Conservation (phyloP, 1,140 invertebrate genomes). For the Acromyrmex charruanus region DNA sequence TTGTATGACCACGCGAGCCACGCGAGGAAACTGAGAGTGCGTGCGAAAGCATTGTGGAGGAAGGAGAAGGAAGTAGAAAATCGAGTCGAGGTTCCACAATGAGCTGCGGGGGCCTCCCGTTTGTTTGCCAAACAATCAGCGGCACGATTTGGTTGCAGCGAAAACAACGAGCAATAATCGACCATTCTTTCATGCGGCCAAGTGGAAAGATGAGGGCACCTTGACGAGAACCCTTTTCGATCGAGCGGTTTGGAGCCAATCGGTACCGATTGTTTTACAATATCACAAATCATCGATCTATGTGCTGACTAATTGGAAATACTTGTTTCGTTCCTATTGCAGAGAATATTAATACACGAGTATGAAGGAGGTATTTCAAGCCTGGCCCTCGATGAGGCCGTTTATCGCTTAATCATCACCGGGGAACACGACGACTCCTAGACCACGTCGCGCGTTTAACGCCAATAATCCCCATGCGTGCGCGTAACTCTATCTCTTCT, state of each 20-base stretch:
- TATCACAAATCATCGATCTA: constrained; percentile 19
- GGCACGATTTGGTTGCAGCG: constrained; percentile 30
- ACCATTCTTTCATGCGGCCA: constrained; percentile 38
- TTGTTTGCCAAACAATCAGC: constrained; percentile 78
- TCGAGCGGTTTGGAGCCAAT: constrained; percentile 6
- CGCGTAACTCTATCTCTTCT: constrained; percentile 34
- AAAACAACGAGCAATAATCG: constrained; percentile 72
- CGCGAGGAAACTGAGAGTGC: not conserved
- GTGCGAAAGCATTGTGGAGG: not conserved
- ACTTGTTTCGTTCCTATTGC: not conserved
- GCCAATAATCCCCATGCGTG: constrained; percentile 31
- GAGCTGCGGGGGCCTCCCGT: constrained; percentile 56
- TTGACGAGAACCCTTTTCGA: constrained; percentile 1
- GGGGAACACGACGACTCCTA: constrained; percentile 21
- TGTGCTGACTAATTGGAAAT: constrained; percentile 20
- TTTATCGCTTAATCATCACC: constrained; percentile 46
- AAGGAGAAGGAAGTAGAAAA: constrained; percentile 38
- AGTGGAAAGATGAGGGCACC: constrained; percentile 38
- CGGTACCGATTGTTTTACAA: constrained; percentile 12
- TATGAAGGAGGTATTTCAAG: not conserved
- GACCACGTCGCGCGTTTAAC: constrained; percentile 21
- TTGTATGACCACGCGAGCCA: constrained; percentile 42
- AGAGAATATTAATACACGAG: not conserved
- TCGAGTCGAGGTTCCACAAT: constrained; percentile 66
- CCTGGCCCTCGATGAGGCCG: not conserved